Evolutionary conservation across 2,888 invertebrate genomes (phyloP).

Genomic region (Hirtodrosophila trivittata): DNA sequence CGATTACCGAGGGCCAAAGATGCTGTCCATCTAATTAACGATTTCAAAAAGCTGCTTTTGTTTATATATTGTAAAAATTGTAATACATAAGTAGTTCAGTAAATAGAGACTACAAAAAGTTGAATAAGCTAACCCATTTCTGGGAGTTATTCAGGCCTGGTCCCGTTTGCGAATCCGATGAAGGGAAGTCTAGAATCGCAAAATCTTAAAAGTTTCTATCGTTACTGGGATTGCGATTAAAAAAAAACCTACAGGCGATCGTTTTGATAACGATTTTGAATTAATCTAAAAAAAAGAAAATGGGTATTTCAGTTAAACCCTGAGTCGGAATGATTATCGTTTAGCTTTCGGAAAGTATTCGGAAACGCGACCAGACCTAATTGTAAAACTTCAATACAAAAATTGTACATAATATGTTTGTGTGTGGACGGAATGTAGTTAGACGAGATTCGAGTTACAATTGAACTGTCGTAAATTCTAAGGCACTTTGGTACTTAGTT

Average conservation of each 20-base stretch:
- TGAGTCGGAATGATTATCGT: too few species aligned
- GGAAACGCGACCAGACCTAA: too few species aligned
- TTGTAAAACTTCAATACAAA: too few species aligned
- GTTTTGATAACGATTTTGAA: too few species aligned
- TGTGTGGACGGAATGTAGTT: constrained; percentile 66
- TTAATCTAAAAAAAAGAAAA: too few species aligned
- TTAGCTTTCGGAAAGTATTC: too few species aligned
- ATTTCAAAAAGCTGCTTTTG: constrained; percentile 36
- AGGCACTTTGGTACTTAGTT: constrained; percentile 41
- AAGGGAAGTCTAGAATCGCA: constrained; percentile 6
- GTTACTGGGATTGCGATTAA: too few species aligned
- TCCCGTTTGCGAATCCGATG: not conserved
- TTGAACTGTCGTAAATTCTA: constrained; percentile 49
- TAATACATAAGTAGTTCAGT: constrained; percentile 62
- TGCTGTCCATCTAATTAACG: constrained; percentile 13
- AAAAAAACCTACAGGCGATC: too few species aligned
- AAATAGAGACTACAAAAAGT: constrained; percentile 54
- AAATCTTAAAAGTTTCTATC: constrained; percentile 23
- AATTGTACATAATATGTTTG: constrained; percentile 13
- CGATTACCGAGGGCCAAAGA: constrained; percentile 87
- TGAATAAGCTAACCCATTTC: constrained; percentile 24
- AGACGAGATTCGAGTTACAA: constrained; percentile 59
- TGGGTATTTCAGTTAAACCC: too few species aligned
- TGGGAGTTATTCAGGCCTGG: constrained; percentile 10
- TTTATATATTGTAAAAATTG: constrained; percentile 64